phyloP scores from a whole-genome alignment of 92 coral and sea anemone genomes.

The Porites rus region DNA sequence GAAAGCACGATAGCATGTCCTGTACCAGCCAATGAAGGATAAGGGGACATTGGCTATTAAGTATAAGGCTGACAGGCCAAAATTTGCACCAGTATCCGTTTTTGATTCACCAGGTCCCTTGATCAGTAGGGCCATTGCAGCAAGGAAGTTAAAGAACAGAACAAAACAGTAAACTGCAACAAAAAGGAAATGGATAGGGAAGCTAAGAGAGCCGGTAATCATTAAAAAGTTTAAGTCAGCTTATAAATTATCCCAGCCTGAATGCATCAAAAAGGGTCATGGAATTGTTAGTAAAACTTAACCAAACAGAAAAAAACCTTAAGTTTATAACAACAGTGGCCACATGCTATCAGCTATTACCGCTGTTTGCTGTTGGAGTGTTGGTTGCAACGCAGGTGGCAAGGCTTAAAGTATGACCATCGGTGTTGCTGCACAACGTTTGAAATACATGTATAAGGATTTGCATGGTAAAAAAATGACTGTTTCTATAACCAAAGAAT shows the following conservation, averaged over 20 bases:
- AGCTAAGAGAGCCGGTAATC: slow-evolving; percentile 2
- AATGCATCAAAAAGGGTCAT: neutral
- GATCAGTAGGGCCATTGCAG: slow-evolving; percentile 86
- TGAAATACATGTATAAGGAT: no score
- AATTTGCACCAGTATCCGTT: slow-evolving; percentile 60
- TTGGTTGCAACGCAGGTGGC: no score
- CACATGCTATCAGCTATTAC: no score
- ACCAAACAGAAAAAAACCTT: no score
- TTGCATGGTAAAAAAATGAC: no score
- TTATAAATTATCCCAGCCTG: neutral
- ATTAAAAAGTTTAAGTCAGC: slow-evolving; percentile 35
- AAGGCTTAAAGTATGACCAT: no score
- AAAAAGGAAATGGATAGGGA: slow-evolving; percentile 33
- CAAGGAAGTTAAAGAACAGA: slow-evolving; percentile 82
- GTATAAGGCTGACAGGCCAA: slow-evolving; percentile 73
- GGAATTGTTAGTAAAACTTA: neutral
- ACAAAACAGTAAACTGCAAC: slow-evolving; percentile 81
- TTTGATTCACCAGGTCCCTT: slow-evolving; percentile 24
- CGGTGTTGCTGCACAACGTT: no score
- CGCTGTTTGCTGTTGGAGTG: no score
- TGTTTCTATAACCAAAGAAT: no score
- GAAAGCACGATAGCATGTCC: slow-evolving; percentile 86
- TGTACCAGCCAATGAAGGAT: slow-evolving; percentile 84
- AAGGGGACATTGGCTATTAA: slow-evolving; percentile 72
- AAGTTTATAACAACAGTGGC: no score